phyloP scores from a whole-genome alignment of 2,888 invertebrate genomes.

The Acleris laterana region DNA sequence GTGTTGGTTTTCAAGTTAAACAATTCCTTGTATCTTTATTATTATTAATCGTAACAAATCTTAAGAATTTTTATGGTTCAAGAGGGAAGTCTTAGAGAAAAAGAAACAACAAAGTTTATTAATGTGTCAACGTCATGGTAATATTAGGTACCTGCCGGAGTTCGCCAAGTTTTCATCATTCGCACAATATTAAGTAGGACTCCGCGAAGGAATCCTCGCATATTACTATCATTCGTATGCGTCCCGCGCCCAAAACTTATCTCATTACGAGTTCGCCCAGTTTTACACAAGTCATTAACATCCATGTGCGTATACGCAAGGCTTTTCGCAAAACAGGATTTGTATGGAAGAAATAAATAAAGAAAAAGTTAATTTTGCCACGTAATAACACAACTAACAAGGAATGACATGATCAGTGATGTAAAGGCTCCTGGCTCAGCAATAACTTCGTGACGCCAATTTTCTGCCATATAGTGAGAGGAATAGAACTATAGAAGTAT shows the following conservation, averaged over 20 bases:
- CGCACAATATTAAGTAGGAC: slow-evolving; percentile 15
- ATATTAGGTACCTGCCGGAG: slow-evolving; percentile 7
- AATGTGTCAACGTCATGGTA: not conserved
- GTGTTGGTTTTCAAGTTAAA: not conserved
- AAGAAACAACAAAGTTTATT: no score
- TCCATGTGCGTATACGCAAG: slow-evolving; percentile 19
- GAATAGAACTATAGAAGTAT: no score
- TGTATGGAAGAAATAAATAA: not conserved
- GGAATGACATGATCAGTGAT: no score
- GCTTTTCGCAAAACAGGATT: not conserved
- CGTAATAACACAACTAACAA: no score
- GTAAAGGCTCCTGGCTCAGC: no score
- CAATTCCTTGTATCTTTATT: not conserved
- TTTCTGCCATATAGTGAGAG: no score
- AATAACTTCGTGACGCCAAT: no score
- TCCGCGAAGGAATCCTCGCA: not conserved
- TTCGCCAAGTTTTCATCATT: slow-evolving; percentile 10
- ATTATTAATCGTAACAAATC: no score
- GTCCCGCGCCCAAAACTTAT: slow-evolving; percentile 55
- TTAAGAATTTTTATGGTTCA: no score
- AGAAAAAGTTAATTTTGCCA: no score
- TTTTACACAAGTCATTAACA: slow-evolving; percentile 43
- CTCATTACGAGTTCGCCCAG: slow-evolving; percentile 50
- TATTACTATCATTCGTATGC: slow-evolving; percentile 51
- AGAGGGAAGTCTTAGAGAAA: no score